A percentile compares a stretch with the other conserved stretches of the same genome.
Conservation (phyloP, 2,888 invertebrate species). For the Pyrocoelia pectoralis region DNA sequence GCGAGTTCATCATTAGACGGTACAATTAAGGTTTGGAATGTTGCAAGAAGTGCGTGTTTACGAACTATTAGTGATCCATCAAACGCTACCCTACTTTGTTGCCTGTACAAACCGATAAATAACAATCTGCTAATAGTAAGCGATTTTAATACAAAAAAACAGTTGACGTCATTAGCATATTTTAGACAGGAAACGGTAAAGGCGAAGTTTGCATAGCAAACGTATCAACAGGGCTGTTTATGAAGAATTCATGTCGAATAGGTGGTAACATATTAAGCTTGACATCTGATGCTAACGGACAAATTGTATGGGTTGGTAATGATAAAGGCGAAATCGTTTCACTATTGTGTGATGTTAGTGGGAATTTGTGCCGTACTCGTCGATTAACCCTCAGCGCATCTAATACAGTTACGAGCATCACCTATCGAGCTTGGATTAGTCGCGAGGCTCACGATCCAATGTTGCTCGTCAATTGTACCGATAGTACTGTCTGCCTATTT, state of each 20-base stretch:
- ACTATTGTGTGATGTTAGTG: constrained; percentile 53
- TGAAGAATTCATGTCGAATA: constrained; percentile 68
- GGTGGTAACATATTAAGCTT: constrained; percentile 72
- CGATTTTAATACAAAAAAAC: too few species aligned
- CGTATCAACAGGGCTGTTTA: constrained; percentile 84
- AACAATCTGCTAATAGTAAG: constrained; percentile 88
- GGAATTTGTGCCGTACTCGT: constrained; percentile 50
- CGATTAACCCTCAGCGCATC: constrained; percentile 48
- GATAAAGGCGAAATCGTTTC: constrained; percentile 65
- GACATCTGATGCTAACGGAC: constrained; percentile 79
- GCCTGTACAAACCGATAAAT: constrained; percentile 84
- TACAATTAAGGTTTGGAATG: constrained; percentile 75
- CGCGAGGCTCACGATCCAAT: constrained; percentile 72
- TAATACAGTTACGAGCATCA: constrained; percentile 73
- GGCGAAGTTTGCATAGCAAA: constrained; percentile 82
- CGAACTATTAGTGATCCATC: constrained; percentile 71
- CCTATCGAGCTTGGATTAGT: constrained; percentile 84
- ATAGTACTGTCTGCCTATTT: constrained; percentile 76
- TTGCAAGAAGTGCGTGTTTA: constrained; percentile 66
- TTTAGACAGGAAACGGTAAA: constrained; percentile 73
- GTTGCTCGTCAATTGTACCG: constrained; percentile 78
- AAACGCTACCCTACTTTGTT: constrained; percentile 70
- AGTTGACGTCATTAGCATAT: constrained; percentile 10
- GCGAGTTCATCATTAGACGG: constrained; percentile 81
- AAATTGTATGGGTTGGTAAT: constrained; percentile 84